phyloP scores from a whole-genome alignment of 2,113 vertebrate species.

The Microcebus murinus region DNA sequence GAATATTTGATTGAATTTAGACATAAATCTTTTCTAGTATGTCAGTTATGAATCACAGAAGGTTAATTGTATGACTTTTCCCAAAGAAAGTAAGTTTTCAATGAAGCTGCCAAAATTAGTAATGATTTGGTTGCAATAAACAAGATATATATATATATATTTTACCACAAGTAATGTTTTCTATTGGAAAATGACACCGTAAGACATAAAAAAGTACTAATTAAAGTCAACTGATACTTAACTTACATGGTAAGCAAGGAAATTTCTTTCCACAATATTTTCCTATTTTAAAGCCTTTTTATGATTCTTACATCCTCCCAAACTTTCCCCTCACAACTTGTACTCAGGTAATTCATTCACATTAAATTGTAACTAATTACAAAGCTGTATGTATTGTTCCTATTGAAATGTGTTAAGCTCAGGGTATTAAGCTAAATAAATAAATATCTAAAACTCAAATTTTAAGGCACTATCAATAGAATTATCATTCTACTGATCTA shows the following conservation, averaged over 20 bases:
- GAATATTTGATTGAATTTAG: constrained; percentile 71
- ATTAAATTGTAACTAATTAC: not conserved
- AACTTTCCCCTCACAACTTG: not conserved
- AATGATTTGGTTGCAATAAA: constrained; percentile 22
- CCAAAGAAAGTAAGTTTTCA: constrained; percentile 44
- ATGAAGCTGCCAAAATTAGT: not conserved
- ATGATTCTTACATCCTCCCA: not conserved
- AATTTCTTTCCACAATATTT: not conserved
- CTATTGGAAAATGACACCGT: not conserved
- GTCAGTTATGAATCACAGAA: constrained; percentile 57
- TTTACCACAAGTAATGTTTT: constrained; percentile 10
- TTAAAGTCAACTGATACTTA: not conserved
- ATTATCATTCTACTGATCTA: not conserved
- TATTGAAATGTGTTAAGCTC: not conserved
- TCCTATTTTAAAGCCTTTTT: not conserved
- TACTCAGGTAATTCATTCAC: not conserved
- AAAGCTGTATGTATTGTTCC: not conserved
- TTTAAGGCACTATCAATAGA: not conserved
- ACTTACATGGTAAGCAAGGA: not conserved
- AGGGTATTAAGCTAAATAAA: not conserved
- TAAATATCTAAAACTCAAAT: not conserved
- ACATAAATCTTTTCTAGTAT: constrained; percentile 36
- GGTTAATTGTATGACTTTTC: constrained; percentile 43
- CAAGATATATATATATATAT: not conserved
- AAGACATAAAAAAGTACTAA: not conserved